Base-by-base conservation (phyloP, 1,140 invertebrate species). In the Drosophila nebulosa region DNA sequence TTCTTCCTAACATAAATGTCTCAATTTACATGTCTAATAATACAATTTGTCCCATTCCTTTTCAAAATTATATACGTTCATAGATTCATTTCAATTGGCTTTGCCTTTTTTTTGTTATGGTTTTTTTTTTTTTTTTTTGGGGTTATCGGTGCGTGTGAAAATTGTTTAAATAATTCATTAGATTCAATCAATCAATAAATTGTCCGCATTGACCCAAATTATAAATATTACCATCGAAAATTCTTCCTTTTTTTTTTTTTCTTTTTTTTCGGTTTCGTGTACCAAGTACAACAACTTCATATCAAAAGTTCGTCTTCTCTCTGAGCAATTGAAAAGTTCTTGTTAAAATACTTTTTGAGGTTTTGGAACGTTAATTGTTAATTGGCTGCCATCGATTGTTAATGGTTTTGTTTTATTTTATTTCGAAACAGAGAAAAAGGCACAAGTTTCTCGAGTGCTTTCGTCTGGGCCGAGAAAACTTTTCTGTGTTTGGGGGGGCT, bases 341-440 rank as follows among this genome's bases (percentile, higher is more conserved):
- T 55, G 52, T 55, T 55, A 27, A 53, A 42, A 42, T 30, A 53
- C 51, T 57, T 68, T 68, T 70, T 60, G 52, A 46, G 63, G 50
- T 55, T 32, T 32, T 18, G 7, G 16, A 21, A 63, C 66, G 73
- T 86, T 80, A 85, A 84, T 84, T 84, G 79, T 84, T 85, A 86
- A 86, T 86, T 84, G 80, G 81, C 78, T 77, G 81, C 39, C 83
- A 86, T 88, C 64, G 78, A 78, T 88, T 88, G 74, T 81, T 86
- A 81, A 88, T 86, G 81, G 67, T 73, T 62, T 64, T 22, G 42
- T 59, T 58, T 67, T 74, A 39, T 74, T 73, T 32, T 55, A 59
- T 70, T 55, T 64, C 74, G 63, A 64, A 24, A 78, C 64, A 63
- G 12, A 32, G 55, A 78, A 86, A 86, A 86, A 86, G 16, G 39